phyloP scores from a whole-genome alignment of 2,113 vertebrate species.

The Lipotes vexillifer region DNA sequence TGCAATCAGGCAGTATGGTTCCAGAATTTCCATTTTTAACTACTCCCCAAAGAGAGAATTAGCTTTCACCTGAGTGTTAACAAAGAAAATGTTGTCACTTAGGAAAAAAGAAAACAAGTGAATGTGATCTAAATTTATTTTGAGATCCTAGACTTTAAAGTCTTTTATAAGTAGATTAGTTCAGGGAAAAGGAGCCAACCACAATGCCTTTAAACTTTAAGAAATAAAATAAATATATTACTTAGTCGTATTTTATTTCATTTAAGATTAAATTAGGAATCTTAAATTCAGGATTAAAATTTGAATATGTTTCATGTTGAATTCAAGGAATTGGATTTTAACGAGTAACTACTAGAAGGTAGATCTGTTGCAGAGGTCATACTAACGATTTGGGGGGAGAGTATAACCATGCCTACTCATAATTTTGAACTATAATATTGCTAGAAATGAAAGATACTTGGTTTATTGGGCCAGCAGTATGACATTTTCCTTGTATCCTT shows the following conservation, averaged over 20 bases:
- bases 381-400: not conserved
- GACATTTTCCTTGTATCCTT: not conserved
- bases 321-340: not conserved
- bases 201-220: not conserved
- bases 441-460: constrained; percentile 1
- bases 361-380: not conserved
- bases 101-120: not conserved
- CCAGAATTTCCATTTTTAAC: not conserved
- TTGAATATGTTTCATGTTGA: not conserved
- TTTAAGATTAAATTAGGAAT: not conserved
- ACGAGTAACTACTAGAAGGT: not conserved
- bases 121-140: not conserved
- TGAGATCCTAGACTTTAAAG: not conserved
- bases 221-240: not conserved
- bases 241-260: not conserved
- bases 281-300: not conserved
- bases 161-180: not conserved
- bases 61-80: not conserved
- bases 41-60: not conserved
- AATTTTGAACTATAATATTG: not conserved
- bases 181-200: not conserved
- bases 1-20: not conserved
- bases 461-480: not conserved
- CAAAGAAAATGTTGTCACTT: not conserved
- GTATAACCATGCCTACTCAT: not conserved